Percentiles rank a stretch among this genome's conserved stretches.
Conservation (phyloP, 2,113 vertebrate genomes). For the Scomber colias region DNA sequence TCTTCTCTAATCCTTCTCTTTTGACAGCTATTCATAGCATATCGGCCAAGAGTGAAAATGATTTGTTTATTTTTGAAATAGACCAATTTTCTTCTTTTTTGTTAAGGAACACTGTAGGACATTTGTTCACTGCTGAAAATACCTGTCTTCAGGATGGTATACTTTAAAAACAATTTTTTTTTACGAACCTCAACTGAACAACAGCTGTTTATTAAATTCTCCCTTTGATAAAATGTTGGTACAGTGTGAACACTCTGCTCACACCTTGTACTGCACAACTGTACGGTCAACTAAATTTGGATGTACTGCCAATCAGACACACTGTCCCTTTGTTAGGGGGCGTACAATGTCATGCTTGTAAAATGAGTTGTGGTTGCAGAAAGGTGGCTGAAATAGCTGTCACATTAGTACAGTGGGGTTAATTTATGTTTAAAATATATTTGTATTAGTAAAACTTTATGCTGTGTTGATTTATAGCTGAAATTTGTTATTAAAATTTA, state of each 20-base stretch:
- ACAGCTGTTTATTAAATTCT: constrained; percentile 17
- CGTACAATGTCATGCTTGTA: too few species aligned
- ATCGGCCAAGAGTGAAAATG: constrained; percentile 21
- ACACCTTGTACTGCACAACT: neutral
- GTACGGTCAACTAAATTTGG: neutral
- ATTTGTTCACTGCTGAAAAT: constrained; percentile 11
- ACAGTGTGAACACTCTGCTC: neutral
- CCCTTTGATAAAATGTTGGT: constrained; percentile 3
- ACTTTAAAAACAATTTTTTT: neutral
- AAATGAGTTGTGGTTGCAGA: too few species aligned
- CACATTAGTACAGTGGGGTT: too few species aligned
- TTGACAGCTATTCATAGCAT: constrained; percentile 37
- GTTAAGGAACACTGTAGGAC: constrained; percentile 13
- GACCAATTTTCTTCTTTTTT: constrained; percentile 10
- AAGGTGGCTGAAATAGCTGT: neutral
- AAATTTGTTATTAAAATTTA: too few species aligned
- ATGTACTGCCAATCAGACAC: neutral
- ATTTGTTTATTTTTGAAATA: constrained; percentile 36
- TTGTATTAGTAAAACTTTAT: too few species aligned
- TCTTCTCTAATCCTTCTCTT: constrained; percentile 30
- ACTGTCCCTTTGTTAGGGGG: neutral
- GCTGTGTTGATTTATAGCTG: too few species aligned
- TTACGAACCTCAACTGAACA: constrained; percentile 1
- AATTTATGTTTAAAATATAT: too few species aligned
- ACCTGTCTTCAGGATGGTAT: neutral